Base-by-base conservation (phyloP, 2,113 vertebrate species). In the Zingel zingel region DNA sequence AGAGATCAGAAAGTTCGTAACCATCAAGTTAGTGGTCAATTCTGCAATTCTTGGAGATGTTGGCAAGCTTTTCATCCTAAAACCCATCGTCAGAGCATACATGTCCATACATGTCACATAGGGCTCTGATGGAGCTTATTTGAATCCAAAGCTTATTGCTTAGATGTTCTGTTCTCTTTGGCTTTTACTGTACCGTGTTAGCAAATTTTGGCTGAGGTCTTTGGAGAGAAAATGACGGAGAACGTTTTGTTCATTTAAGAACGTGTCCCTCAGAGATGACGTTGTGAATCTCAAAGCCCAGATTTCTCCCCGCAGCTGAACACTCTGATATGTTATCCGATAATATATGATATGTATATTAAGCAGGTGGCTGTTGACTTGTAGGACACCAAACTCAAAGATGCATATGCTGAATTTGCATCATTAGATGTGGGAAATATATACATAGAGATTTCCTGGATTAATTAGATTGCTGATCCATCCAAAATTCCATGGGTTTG, bases 221-320 rank as follows among this genome's bases (percentile, higher is more conserved):
- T 11, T 72, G 53, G 18, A 14, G 12, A 39, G 27, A 33, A 59
- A 59, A 0, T 0, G 23, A 54, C 19, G 8, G 33, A 27, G 18
- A 71, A 36, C 15, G 59, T 68, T 4, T n/a, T 33, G 30, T 33
- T 33, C 30, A 33, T 33, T 33, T 6, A 33, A 33, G 33, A 33
- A 33, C 33, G 2, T 33, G 59, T 68, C 67, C 58, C 54, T 82
- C 54, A 47, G 14, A 75, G n/a, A 62, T 23, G 30, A 62, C 54
- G 30, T 47, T 50, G 39, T 39, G 53, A 84, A 78, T 77, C 51
- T 47, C 16, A 79, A 79, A 18, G 43, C 16, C 1, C 16, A 23
- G 36, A 43, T 68, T 27, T 68, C 39, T 50, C 13, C 27, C 51
- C 48, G 1, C 18, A 39, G 18, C 48, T 72, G n/a, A 57, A 63